Evolutionary conservation across 2,113 vertebrate genomes (phyloP).

Genomic region (Oceanodroma tethys): DNA sequence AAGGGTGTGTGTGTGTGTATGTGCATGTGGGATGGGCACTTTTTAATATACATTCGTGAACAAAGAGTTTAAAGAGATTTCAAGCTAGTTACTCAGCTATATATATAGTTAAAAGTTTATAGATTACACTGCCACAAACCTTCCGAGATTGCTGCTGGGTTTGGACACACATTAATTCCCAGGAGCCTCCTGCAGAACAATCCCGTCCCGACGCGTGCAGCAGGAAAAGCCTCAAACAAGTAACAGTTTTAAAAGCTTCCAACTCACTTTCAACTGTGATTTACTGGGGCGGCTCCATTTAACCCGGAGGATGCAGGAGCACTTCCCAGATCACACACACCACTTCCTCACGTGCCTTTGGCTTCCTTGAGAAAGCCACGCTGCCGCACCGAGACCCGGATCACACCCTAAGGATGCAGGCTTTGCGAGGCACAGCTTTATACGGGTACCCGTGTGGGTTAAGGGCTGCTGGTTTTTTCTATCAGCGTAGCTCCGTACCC

Average conservation of each 20-base stretch:
- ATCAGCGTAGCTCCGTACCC: background rate
- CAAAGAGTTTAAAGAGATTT: slow-evolving; percentile 46
- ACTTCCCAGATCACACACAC: background rate
- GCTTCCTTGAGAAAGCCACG: background rate
- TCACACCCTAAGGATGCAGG: background rate
- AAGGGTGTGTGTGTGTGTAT: background rate
- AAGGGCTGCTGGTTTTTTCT: background rate
- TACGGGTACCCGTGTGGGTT: fast-evolving
- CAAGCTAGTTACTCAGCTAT: slow-evolving; percentile 11
- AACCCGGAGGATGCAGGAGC: background rate
- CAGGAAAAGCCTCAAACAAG: slow-evolving; percentile 15
- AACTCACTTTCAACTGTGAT: slow-evolving; percentile 27
- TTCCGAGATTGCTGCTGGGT: background rate
- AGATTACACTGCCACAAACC: background rate
- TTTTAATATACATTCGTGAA: slow-evolving; percentile 2
- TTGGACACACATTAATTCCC: background rate
- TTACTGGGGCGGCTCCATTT: background rate
- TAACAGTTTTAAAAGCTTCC: background rate
- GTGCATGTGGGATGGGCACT: slow-evolving; percentile 30
- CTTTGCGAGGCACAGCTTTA: background rate
- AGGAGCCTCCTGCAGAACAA: background rate
- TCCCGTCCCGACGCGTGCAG: background rate
- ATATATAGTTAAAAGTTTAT: background rate
- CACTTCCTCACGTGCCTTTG: background rate
- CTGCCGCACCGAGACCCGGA: background rate